Evolutionary conservation across 2,113 vertebrate species (phyloP).

Genomic region (Pedetes capensis): DNA sequence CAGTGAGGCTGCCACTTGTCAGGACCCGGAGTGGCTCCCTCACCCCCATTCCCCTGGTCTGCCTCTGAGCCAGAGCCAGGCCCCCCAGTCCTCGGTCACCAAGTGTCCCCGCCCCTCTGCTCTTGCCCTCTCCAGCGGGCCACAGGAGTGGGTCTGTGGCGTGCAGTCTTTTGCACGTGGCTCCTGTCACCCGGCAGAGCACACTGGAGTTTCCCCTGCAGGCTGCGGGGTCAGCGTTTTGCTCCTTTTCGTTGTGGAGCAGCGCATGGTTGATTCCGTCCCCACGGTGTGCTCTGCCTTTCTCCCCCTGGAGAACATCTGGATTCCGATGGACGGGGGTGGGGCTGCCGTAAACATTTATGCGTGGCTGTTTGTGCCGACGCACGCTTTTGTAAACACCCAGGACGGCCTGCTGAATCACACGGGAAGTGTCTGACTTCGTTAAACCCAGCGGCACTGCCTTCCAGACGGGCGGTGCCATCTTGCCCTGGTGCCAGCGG

Average conservation of each 20-base stretch:
- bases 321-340: too few species aligned
- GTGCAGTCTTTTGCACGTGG: too few species aligned
- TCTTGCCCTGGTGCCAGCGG: accelerated
- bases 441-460: background rate
- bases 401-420: background rate
- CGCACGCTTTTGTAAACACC: background rate
- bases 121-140: background rate
- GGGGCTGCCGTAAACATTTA: background rate
- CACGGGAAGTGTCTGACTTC: background rate
- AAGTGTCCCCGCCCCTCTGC: too few species aligned
- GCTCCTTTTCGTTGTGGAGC: background rate
- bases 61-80: too few species aligned
- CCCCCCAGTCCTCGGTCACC: too few species aligned
- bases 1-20: too few species aligned
- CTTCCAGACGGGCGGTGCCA: accelerated
- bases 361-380: background rate
- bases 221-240: background rate
- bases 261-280: background rate
- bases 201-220: too few species aligned
- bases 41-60: too few species aligned
- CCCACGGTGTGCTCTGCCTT: background rate
- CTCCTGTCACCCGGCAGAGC: background rate
- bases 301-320: background rate
- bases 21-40: too few species aligned
- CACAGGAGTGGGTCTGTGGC: too few species aligned